phyloP scores from a whole-genome alignment of 2,888 invertebrate genomes.

The Diarsia rubi region DNA sequence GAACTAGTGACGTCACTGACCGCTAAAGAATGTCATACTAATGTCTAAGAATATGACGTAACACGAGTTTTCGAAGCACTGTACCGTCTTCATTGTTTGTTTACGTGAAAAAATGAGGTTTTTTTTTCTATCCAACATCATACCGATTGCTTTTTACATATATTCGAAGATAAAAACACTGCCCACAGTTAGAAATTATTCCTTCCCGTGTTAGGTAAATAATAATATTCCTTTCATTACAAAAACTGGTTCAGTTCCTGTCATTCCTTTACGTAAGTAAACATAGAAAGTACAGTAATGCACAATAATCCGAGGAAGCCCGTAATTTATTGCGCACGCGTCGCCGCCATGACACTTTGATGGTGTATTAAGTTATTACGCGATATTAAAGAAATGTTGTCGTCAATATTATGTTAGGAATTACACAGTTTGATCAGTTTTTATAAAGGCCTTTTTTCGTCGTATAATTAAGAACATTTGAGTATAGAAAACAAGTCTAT shows the following conservation, averaged over 20 bases:
- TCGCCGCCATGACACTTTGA: conserved; percentile 38
- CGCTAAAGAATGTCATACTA: too few relatives aligned
- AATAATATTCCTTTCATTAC: conserved; percentile 34
- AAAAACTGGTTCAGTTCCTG: conserved; percentile 48
- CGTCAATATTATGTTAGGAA: not conserved
- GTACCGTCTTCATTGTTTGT: too few relatives aligned
- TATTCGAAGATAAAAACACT: not conserved
- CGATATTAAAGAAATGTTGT: conserved; percentile 4
- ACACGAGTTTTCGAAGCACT: too few relatives aligned
- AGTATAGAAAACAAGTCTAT: not conserved
- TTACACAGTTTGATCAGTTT: not conserved
- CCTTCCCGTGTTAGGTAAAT: conserved; percentile 12
- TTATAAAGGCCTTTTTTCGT: not conserved
- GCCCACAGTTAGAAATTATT: conserved; percentile 3
- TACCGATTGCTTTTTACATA: too few relatives aligned
- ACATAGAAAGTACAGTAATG: conserved; percentile 57
- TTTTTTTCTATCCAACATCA: too few relatives aligned
- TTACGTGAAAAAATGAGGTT: too few relatives aligned
- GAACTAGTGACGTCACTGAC: too few relatives aligned
- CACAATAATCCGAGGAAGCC: conserved; percentile 45
- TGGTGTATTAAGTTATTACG: conserved; percentile 27
- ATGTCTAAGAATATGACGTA: too few relatives aligned
- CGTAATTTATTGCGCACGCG: conserved; percentile 32
- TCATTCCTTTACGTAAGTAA: conserved; percentile 58
- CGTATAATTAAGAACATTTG: too few relatives aligned